Evolutionary conservation across 2,113 vertebrate genomes (phyloP).

Genomic region (Heterotilapia buettikoferi): DNA sequence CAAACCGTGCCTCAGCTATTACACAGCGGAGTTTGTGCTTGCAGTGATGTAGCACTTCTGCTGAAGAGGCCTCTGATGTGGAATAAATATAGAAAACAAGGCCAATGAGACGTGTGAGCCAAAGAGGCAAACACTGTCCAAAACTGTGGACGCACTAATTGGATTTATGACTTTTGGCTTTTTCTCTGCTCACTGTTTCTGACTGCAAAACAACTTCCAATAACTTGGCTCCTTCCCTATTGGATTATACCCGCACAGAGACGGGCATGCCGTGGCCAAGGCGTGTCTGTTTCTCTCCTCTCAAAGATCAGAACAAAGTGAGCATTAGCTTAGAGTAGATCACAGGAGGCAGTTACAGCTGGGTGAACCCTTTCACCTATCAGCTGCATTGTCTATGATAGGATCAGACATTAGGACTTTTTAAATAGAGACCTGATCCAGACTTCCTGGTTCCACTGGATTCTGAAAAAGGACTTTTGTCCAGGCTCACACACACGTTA

Average conservation of each 20-base stretch:
- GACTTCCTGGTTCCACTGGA: not conserved
- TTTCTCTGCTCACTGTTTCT: not conserved
- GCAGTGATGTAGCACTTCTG: not conserved
- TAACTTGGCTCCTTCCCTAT: not conserved
- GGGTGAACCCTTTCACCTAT: not conserved
- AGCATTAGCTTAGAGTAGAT: not conserved
- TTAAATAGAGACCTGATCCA: rapidly evolving
- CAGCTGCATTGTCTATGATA: not conserved
- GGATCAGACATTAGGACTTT: not conserved
- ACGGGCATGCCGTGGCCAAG: no score
- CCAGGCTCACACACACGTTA: not conserved
- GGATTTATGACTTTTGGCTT: not conserved
- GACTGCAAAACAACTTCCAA: not conserved
- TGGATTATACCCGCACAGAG: not conserved
- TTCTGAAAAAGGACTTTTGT: not conserved
- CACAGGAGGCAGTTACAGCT: not conserved
- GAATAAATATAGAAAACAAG: not conserved
- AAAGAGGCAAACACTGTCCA: not conserved
- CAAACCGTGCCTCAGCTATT: not conserved
- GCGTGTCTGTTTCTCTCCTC: not conserved
- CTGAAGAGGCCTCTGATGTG: not conserved
- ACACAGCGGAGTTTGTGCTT: rapidly evolving
- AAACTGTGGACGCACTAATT: not conserved
- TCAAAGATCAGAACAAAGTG: not conserved
- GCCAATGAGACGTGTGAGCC: not conserved